Base-by-base conservation (phyloP, 2,113 vertebrate species). In the Hiodon alosoides region DNA sequence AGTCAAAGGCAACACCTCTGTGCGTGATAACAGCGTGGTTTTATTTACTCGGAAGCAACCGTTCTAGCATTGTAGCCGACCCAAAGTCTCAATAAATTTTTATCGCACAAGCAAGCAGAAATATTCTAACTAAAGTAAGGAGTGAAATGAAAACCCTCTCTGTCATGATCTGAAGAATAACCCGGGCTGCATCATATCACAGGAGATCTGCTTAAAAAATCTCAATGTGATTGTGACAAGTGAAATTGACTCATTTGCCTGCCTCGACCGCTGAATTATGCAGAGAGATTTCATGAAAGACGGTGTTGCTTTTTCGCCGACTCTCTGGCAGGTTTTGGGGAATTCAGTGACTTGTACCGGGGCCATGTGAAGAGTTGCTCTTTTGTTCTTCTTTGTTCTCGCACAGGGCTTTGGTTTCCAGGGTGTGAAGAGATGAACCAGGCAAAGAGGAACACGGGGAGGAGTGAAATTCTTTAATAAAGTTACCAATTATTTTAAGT, bases 231-330 rank as follows among this genome's bases (percentile, higher is more conserved):
- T 59, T 59, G 55, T 59, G 55, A 71, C 70, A 71, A 59, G 57
- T 60, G 46, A 67, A 47, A 8, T 48, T 8, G 17, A 8, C 17
- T 67, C 17, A 67, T 67, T 67, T 67, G 46, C 57, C 60, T 31
- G 13, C 11, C 54, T 17, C 46, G 6, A 50, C 16, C 14, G 70
- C 58, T 71, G 57, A 71, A 71, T 71, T 71, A 71, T 71, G 70
- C 70, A 71, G 55, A 31, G 46, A 71, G 70, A 59, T n/a, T 17
- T 59, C 55, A 71, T 71, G 55, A 71, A 71, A 71, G 70, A 31
- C 54, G 50, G 31, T 14, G 31, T 60, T 50, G 16, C 55, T 57
- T 60, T 71, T 71, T 60, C 31, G 70, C 60, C 60, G 70, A 59
- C 31, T 50, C 60, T 10, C 57, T 59, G 55, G 54, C 54, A 59